Base-by-base conservation (phyloP, 2,888 invertebrate genomes). In the Cremastinae sp. region DNA sequence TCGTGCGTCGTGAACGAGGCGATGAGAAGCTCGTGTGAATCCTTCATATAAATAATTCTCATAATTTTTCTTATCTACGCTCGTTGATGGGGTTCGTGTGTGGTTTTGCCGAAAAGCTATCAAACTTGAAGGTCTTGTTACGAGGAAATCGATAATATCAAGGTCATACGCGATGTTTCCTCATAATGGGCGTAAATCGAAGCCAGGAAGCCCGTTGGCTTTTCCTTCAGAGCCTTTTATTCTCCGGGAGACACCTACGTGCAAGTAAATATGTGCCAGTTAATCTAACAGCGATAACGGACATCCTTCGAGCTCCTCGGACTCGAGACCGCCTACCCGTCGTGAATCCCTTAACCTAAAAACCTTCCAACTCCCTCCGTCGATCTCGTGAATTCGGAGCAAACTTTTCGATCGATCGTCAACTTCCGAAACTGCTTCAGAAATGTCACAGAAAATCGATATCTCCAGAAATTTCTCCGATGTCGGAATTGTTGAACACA, bases 91-190 rank as follows among this genome's bases (percentile, higher is more conserved):
- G 14, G 8, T 28, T 28, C 28, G 53, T 53, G 35, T 53, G 53
- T 53, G 28, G 28, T 5, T 53, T 53, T 53, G 53, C 53, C 53
- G n/a, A 53, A 53, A 53, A 28, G 53, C 53, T 53, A 28, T 14
- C 28, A 53, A 53, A 28, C 35, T 53, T 28, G 5, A 28, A 53
- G 53, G 53, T n/a, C 12, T 53, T 14, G 53, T 28, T 53, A 28
- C 28, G 5, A 28, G 14, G 12, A 12, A 53, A 53, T 53, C 35
- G 53, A 53, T 53, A 35, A 8, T 53, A 35, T 28, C 53, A 53
- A n/a, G 53, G 53, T 35, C 58, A 16, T 53, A 51, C 47, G 28
- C 28, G 28, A 28, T 3, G 28, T 28, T 28, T 28, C 28, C 2
- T 28, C 28, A 28, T 28, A 28, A 28, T 5, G 28, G 28, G 14